These are phyloP conservation scores for Magallana angulata DNA, from an alignment of 1,140 invertebrate species.

Conservation along the genomic window DNA sequence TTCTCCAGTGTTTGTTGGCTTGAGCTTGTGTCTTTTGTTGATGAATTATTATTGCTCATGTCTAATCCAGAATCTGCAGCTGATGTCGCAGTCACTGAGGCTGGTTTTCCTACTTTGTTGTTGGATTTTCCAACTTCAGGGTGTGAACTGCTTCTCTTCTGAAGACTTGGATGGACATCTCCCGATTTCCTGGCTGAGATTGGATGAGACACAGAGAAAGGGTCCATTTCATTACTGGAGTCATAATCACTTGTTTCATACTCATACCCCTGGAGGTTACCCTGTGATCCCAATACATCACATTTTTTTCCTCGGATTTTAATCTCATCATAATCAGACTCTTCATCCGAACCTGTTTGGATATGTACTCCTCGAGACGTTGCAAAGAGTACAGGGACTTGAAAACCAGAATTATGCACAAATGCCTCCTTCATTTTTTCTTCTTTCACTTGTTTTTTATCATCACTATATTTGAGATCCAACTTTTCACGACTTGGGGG, in stretches of 20 bases:
- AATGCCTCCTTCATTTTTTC: conserved; percentile 50
- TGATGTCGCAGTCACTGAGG: conserved; percentile 52
- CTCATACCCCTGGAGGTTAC: conserved; percentile 54
- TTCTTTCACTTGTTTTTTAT: conserved; percentile 58
- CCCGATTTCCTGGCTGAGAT: conserved; percentile 60
- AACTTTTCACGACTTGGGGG: conserved; percentile 47
- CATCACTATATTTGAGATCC: conserved; percentile 50
- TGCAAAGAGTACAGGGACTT: conserved; percentile 76
- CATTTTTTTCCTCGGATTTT: conserved; percentile 66
- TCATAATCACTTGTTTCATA: conserved; percentile 77
- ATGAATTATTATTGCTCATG: conserved; percentile 57
- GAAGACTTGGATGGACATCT: conserved; percentile 43
- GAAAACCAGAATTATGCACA: conserved; percentile 59
- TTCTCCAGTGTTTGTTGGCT: background rate
- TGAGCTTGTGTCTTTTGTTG: background rate
- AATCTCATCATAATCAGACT: conserved; percentile 49
- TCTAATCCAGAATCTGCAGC: conserved; percentile 71
- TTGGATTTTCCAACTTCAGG: conserved; percentile 56
- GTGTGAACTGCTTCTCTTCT: conserved; percentile 60
- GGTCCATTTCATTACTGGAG: conserved; percentile 71
- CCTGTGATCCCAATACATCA: conserved; percentile 70
- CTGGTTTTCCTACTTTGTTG: conserved; percentile 3
- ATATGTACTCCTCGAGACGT: conserved; percentile 76
- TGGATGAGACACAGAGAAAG: conserved; percentile 70
- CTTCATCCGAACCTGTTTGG: conserved; percentile 61